A percentile compares a stretch with the other conserved stretches of the same genome.
These are phyloP conservation scores for Prunella himalayana DNA, from an alignment of 2,113 vertebrate species.

Conservation along the genomic window DNA sequence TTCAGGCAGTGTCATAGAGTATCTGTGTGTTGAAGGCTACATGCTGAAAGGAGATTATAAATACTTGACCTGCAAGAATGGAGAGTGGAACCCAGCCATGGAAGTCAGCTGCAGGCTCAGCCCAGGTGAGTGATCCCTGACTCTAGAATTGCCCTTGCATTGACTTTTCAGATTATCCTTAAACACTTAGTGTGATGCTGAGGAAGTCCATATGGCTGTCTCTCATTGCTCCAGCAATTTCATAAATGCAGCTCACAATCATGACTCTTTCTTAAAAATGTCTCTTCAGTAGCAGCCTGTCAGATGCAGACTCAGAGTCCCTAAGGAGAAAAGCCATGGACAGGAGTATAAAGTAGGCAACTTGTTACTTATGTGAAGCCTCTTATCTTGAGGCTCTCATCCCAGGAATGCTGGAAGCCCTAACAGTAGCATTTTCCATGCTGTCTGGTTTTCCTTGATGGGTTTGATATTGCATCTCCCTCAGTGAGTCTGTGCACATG, in stretches of 20 bases:
- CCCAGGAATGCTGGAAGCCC: neutral
- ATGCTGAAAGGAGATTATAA: slow-evolving; percentile 94
- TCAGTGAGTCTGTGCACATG: neutral
- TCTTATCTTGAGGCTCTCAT: neutral
- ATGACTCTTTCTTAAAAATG: neutral
- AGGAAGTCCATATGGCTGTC: neutral
- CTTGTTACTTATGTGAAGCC: neutral
- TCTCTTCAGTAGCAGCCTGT: neutral
- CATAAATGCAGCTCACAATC: neutral
- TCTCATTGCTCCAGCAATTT: neutral
- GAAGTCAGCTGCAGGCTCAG: slow-evolving; percentile 92
- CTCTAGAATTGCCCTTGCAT: neutral
- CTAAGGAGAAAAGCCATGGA: neutral
- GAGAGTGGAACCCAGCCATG: slow-evolving; percentile 92
- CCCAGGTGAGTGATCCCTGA: slow-evolving; percentile 76
- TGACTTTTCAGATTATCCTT: neutral
- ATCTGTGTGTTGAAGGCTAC: slow-evolving; percentile 93
- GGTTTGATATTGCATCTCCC: neutral
- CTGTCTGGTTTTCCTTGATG: neutral
- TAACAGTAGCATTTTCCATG: neutral
- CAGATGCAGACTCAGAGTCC: neutral
- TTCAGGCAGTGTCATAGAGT: slow-evolving; percentile 93
- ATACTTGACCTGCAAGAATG: slow-evolving; percentile 93
- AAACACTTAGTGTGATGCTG: neutral
- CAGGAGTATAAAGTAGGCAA: neutral